Base-by-base conservation (phyloP, 92 coral and sea anemone genomes). In the Blastomussa wellsi region DNA sequence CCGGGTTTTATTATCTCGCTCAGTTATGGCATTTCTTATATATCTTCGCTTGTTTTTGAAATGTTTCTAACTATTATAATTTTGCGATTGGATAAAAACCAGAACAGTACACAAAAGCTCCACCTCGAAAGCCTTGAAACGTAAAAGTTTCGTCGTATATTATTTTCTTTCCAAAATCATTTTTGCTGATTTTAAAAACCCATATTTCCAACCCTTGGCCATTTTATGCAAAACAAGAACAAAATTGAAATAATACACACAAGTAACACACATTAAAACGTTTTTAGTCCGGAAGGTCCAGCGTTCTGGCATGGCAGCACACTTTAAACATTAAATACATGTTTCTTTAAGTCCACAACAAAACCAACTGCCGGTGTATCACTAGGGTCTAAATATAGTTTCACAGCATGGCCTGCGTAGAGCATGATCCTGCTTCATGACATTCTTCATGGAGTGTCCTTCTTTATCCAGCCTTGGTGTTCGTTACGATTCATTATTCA, bases 391-490 rank as follows among this genome's bases (percentile, higher is more conserved):
- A 52, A 52, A 38, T 79, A 10, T 26, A 64, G 33, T 42, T 28
- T 4, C 51, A 36, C 37, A 64, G 22, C 67, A 53, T 68, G 44
- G 35, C 67, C 77, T 31, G n/a, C 47, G 36, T 66, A 14, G 36
- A 52, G 52, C 35, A 66, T 31, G 74, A 28, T 64, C 60, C 64
- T 42, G 59, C 85, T 22, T 70, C 69, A 36, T 81, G 35, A 16
- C 17, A 33, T 37, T 59, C 78, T 48, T 81, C 67, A 19, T 17
- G 67, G 48, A 69, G 65, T 49, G 67, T 70, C 53, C 47, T 51
- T 17, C 49, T 17, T 44, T 35, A 7, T 44, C 64, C 47, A 65
- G 29, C 32, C 60, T 66, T 17, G 14, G 38, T 44, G 39, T 2
- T 64, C 16, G 39, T 29, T 69, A 36, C n/a, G 64, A 33, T 28